phyloP scores from a whole-genome alignment of 2,797 vertebrate genomes.

The Syngnathus rostellatus region DNA sequence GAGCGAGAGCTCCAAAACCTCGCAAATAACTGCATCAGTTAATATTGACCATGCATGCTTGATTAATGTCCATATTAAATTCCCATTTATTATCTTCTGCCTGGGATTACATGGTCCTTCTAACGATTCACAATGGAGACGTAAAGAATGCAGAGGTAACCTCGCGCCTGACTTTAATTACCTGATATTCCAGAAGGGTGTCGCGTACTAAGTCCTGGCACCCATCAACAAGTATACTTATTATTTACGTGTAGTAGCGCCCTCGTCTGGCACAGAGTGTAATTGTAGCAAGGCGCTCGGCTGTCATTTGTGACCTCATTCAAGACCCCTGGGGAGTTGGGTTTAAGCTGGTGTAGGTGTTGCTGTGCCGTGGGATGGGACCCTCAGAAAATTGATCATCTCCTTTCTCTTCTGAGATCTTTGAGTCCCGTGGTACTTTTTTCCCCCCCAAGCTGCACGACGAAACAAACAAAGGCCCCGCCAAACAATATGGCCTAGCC shows the following conservation, averaged over 20 bases:
- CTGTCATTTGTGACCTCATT: slow-evolving; percentile 53
- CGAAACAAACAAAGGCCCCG: slow-evolving; percentile 40
- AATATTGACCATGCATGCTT: background rate
- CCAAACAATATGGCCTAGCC: slow-evolving; percentile 47
- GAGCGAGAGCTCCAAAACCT: background rate
- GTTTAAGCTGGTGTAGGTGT: slow-evolving; percentile 5
- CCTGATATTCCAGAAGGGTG: slow-evolving; percentile 57
- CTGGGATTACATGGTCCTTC: background rate
- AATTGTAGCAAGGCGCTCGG: slow-evolving; percentile 54
- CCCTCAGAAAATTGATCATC: slow-evolving; percentile 53
- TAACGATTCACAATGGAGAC: slow-evolving; percentile 4
- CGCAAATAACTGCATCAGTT: background rate
- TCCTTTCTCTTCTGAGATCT: slow-evolving; percentile 48
- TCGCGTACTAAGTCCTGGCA: slow-evolving; percentile 51
- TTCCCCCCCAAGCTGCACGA: slow-evolving; percentile 50
- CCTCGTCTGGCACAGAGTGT: slow-evolving; percentile 78
- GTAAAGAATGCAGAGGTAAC: slow-evolving; percentile 23
- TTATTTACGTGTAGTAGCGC: slow-evolving; percentile 78
- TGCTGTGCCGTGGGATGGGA: slow-evolving; percentile 28
- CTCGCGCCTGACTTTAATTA: slow-evolving; percentile 58
- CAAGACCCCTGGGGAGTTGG: slow-evolving; percentile 46
- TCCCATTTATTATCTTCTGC: background rate
- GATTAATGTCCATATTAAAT: background rate
- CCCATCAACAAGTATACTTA: slow-evolving; percentile 33
- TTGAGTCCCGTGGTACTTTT: slow-evolving; percentile 50